These are phyloP conservation scores for Varroa destructor DNA, from an alignment of 1,140 invertebrate species.

Conservation along the genomic window DNA sequence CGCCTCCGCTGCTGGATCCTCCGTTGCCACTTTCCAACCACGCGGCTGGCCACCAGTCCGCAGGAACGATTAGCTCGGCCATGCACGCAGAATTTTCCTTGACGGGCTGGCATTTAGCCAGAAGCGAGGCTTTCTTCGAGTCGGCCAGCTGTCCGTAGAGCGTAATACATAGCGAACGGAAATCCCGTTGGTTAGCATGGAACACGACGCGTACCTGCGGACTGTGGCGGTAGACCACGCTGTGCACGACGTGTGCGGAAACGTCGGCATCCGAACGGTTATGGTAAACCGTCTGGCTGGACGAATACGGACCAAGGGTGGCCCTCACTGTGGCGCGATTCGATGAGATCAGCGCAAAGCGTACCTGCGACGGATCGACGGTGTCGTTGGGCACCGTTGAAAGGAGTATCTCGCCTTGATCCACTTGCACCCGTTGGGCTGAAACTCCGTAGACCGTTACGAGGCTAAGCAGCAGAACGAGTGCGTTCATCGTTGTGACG, in stretches of 20 bases:
- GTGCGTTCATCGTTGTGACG: background rate
- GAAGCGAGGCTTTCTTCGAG: slow-evolving; percentile 45
- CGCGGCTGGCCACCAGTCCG: slow-evolving; percentile 68
- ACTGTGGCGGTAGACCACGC: slow-evolving; percentile 63
- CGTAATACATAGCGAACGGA: slow-evolving; percentile 41
- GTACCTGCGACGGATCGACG: background rate
- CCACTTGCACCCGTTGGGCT: slow-evolving; percentile 17
- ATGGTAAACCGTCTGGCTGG: slow-evolving; percentile 63
- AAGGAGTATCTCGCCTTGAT: slow-evolving; percentile 22
- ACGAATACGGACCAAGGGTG: slow-evolving; percentile 78
- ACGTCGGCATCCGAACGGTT: slow-evolving; percentile 56
- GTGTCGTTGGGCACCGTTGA: slow-evolving; percentile 27
- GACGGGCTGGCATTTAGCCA: slow-evolving; percentile 69
- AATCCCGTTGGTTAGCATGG: slow-evolving; percentile 53
- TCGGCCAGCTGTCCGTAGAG: slow-evolving; percentile 50
- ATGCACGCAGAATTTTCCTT: slow-evolving; percentile 75
- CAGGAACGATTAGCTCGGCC: slow-evolving; percentile 60
- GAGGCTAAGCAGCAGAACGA: background rate
- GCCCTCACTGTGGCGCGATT: slow-evolving; percentile 54
- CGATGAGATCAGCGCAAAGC: slow-evolving; percentile 26
- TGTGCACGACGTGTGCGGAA: slow-evolving; percentile 72
- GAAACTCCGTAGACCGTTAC: background rate
- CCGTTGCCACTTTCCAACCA: slow-evolving; percentile 35
- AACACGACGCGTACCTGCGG: slow-evolving; percentile 74
- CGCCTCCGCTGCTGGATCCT: slow-evolving; percentile 42